Conservation (phyloP, 1,140 invertebrate species). For the Episyrphus balteatus region DNA sequence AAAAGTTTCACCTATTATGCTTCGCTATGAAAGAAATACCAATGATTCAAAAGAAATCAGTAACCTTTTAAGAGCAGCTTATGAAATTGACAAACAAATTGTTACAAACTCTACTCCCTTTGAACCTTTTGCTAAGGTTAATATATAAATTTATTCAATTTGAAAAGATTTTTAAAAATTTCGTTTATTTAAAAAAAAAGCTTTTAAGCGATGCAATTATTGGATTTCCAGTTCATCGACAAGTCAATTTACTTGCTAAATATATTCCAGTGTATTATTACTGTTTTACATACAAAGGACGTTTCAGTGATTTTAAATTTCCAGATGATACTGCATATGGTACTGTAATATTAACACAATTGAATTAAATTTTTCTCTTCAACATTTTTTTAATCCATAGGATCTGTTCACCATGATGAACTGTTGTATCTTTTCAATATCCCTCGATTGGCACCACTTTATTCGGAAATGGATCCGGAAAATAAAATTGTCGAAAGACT, state of each 20-base stretch:
- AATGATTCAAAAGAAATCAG: slow-evolving; percentile 35
- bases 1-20: slow-evolving; percentile 34
- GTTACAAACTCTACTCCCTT: slow-evolving; percentile 31
- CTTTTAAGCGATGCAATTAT: slow-evolving; percentile 41
- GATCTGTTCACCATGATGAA: slow-evolving; percentile 49
- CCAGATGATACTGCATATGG: slow-evolving; percentile 34
- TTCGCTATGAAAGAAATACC: slow-evolving; percentile 38
- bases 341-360: too few relatives aligned
- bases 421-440: slow-evolving; percentile 48
- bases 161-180: background rate
- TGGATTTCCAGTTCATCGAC: slow-evolving; percentile 40
- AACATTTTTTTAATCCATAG: slow-evolving; percentile 25
- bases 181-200: slow-evolving; percentile 9
- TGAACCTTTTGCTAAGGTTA: slow-evolving; percentile 34
- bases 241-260: slow-evolving; percentile 37
- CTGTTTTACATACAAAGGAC: slow-evolving; percentile 42
- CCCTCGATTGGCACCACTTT: slow-evolving; percentile 27
- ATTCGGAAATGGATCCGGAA: slow-evolving; percentile 39
- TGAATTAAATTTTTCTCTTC: too few relatives aligned
- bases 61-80: slow-evolving; percentile 7
- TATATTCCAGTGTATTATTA: slow-evolving; percentile 43
- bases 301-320: slow-evolving; percentile 41
- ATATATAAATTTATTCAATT: slow-evolving; percentile 30
- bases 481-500: slow-evolving; percentile 38
- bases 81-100: background rate